Evolutionary conservation across 2,797 vertebrate genomes (phyloP).

Genomic region (Amblyraja radiata): DNA sequence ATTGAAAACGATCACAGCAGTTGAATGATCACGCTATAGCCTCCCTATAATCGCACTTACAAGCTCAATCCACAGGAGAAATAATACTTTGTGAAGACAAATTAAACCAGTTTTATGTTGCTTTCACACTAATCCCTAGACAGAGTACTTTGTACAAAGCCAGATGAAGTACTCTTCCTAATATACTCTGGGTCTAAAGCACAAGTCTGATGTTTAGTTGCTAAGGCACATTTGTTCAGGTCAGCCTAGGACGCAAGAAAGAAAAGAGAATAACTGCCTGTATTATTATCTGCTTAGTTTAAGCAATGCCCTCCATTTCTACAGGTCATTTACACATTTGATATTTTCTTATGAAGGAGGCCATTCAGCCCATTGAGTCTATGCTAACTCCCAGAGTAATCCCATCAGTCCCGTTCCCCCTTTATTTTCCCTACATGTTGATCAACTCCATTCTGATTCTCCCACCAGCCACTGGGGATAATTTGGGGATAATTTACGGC

Average conservation of each 20-base stretch:
- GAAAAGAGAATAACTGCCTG: neutral
- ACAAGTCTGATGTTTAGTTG: neutral
- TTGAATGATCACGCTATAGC: neutral
- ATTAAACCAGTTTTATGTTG: constrained; percentile 20
- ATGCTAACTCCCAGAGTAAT: no score
- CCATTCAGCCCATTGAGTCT: no score
- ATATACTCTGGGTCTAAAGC: neutral
- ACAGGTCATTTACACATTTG: no score
- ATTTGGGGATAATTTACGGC: no score
- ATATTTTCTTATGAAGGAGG: no score
- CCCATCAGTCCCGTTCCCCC: no score
- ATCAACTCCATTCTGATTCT: no score
- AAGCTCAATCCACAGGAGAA: neutral
- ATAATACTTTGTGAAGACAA: constrained; percentile 11
- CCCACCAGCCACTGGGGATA: no score
- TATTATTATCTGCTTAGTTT: neutral
- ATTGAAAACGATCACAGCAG: neutral
- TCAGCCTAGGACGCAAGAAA: neutral
- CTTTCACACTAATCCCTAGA: constrained; percentile 1
- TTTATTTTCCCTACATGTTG: no score
- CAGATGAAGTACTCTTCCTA: neutral
- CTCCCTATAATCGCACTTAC: neutral
- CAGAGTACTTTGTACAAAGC: neutral
- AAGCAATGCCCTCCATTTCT: neutral
- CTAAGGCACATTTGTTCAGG: neutral